These are phyloP conservation scores for Cecropterus lyciades DNA, from an alignment of 1,140 invertebrate genomes.

Conservation along the genomic window DNA sequence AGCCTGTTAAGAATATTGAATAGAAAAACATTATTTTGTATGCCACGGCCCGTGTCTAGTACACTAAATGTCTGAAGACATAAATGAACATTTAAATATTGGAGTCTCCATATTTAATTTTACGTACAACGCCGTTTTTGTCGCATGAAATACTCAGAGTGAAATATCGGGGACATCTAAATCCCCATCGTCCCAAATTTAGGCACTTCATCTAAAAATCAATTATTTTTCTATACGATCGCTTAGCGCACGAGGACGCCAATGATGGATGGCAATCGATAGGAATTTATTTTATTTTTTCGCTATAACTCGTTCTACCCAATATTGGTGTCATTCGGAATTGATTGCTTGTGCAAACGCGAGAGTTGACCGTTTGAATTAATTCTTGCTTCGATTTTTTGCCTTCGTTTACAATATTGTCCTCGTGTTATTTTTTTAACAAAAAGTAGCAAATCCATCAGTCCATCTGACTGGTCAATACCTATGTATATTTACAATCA, in stretches of 20 bases:
- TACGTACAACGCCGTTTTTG: not conserved
- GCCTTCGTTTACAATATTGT: not conserved
- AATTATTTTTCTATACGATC: slow-evolving; percentile 62
- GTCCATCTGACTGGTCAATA: too few species aligned
- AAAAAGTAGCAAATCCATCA: not conserved
- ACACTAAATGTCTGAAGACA: too few species aligned
- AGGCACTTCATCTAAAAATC: slow-evolving; percentile 56
- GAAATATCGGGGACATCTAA: slow-evolving; percentile 2
- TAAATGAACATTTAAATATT: too few species aligned
- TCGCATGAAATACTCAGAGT: not conserved
- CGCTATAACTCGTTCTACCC: slow-evolving; percentile 50
- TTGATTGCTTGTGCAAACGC: slow-evolving; percentile 65
- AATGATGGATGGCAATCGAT: slow-evolving; percentile 67
- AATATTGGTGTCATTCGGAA: slow-evolving; percentile 57
- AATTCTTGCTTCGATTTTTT: slow-evolving; percentile 2
- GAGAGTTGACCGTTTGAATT: slow-evolving; percentile 31
- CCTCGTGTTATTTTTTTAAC: not conserved
- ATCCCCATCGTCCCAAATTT: slow-evolving; percentile 37
- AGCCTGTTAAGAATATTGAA: too few species aligned
- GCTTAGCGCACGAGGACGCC: slow-evolving; percentile 50
- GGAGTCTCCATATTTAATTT: too few species aligned
- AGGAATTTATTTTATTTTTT: slow-evolving; percentile 60
- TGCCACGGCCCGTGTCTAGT: too few species aligned
- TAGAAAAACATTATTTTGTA: too few species aligned
- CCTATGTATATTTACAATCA: too few species aligned